Conservation (phyloP, 2,888 invertebrate species). For the Trisateles emortualis region DNA sequence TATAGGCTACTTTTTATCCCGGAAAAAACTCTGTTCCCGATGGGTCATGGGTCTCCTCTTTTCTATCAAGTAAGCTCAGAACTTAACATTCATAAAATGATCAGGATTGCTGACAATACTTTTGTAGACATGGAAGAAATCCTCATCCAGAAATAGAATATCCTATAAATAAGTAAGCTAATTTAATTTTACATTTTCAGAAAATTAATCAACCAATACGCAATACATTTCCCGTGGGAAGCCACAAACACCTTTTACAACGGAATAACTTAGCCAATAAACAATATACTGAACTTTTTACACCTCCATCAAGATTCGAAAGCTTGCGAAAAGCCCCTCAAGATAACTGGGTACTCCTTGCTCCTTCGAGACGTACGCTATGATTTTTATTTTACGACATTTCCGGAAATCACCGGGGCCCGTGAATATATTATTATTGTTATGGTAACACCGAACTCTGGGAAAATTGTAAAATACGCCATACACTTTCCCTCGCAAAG, state of each 20-base stretch:
- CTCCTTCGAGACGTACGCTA: conserved; percentile 67
- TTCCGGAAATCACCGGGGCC: conserved; percentile 80
- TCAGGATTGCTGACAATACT: no score
- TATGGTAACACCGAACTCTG: conserved; percentile 78
- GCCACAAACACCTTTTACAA: conserved; percentile 12
- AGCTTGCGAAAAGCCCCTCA: conserved; percentile 24
- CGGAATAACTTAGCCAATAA: conserved; percentile 16
- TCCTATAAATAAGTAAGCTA: no score
- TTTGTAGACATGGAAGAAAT: no score
- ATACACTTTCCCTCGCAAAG: conserved; percentile 61
- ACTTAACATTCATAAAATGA: no score
- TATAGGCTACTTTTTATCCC: no score
- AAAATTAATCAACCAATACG: conserved; percentile 11
- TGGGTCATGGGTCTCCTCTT: no score
- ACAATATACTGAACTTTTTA: conserved; percentile 37
- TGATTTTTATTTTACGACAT: conserved; percentile 82
- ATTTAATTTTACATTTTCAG: no score
- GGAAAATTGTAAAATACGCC: conserved; percentile 81
- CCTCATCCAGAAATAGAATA: no score
- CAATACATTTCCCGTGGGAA: not conserved
- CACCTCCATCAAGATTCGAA: conserved; percentile 36
- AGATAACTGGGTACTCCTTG: conserved; percentile 50
- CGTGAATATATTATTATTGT: conserved; percentile 85
- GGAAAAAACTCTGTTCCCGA: no score
- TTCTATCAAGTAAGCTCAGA: no score